These are phyloP conservation scores for Rana temporaria DNA, from an alignment of 2,113 vertebrate genomes.

Conservation along the genomic window DNA sequence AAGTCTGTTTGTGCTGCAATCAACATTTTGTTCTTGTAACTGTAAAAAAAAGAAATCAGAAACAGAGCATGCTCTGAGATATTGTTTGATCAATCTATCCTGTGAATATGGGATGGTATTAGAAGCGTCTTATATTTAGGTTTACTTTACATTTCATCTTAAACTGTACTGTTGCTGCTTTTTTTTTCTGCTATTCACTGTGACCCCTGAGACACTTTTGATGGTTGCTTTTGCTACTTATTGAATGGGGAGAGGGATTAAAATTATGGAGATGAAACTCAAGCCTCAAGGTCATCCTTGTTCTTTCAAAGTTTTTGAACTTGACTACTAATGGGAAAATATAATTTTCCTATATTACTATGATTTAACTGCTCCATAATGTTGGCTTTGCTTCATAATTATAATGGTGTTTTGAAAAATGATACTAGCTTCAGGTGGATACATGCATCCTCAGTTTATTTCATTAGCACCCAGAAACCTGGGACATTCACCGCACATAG, in stretches of 20 bases:
- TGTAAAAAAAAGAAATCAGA: neutral
- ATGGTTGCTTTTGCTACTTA: constrained; percentile 1
- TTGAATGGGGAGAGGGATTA: neutral
- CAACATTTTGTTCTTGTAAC: constrained; percentile 4
- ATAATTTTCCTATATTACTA: no score
- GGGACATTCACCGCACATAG: no score
- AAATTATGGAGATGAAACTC: neutral
- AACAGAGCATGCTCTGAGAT: constrained; percentile 7
- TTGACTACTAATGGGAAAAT: no score
- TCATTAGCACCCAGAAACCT: no score
- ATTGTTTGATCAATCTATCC: constrained; percentile 14
- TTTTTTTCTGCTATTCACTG: no score
- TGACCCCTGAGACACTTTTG: no score
- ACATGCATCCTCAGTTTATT: no score
- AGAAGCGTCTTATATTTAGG: neutral
- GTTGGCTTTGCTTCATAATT: no score
- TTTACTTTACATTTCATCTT: neutral
- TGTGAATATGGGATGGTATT: constrained; percentile 3
- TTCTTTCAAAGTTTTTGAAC: neutral
- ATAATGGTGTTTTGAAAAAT: no score
- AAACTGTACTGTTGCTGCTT: neutral
- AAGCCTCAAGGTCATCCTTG: constrained; percentile 4
- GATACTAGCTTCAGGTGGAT: no score
- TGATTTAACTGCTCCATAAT: no score
- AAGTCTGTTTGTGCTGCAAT: constrained; percentile 8